Base-by-base conservation (phyloP, 2,888 invertebrate species). In the Phytoseiulus persimilis region DNA sequence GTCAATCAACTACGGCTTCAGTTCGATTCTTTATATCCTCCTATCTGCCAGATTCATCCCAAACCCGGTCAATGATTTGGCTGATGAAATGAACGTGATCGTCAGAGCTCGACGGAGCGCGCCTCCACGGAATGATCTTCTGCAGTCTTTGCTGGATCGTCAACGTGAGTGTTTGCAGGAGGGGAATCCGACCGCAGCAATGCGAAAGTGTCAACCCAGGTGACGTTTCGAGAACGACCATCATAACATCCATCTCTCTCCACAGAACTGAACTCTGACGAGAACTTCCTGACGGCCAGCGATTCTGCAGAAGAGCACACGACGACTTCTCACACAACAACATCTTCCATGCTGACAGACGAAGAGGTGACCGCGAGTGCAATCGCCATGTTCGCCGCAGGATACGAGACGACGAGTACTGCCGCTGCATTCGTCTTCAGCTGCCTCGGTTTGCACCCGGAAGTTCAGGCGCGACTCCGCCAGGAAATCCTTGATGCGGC, bases 21-120 rank as follows among this genome's bases (percentile, higher is more conserved):
- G 31, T 23, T 32, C 11, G 5, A 11, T 83, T 14, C 83, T 83
- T 2, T 23, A 11, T 11, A 83, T 33, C 9, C 83, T 83, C 18
- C 18, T 83, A 1, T 14, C 18, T 31, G 9, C 32, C 11, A 83
- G 18, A 11, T 18, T 83, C 31, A 31, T 83, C 6, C 33, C 31
- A 11, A 2, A 31, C 31, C 1, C 2, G 1, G 2, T 18, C 83
- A 31, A 31, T 32, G 33, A 83, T 33, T 31, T 31, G 11, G 31
- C 18, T 23, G 83, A 32, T 11, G 31, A 31, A 83, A 33, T 14
- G 2, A 83, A 18, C 83, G 14, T 11, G 11, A 31, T 83, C 2
- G 83, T 83, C 83, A 83, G 2, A 83, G 83, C 83, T 83, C 83
- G 83, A 31, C 83, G 83, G 14, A 31, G 18, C 28, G n/a, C 18